Conservation (phyloP, 2,113 vertebrate genomes). For the Catharus bicknelli region DNA sequence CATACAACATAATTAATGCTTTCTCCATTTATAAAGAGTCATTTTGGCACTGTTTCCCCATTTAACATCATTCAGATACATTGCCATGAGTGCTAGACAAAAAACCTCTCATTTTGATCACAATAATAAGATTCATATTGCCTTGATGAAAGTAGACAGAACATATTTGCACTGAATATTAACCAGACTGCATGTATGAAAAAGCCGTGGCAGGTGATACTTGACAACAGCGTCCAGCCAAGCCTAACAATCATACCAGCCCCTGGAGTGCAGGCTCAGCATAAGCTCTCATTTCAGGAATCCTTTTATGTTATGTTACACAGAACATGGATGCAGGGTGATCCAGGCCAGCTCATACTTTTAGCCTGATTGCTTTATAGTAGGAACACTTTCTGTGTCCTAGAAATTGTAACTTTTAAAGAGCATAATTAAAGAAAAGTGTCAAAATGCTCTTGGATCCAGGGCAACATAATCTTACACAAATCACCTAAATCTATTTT, state of each 20-base stretch:
- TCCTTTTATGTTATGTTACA: neutral
- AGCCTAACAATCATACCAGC: neutral
- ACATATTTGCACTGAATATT: neutral
- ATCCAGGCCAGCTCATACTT: neutral
- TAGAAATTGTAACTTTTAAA: neutral
- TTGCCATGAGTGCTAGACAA: neutral
- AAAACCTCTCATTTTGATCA: neutral
- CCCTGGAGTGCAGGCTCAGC: neutral
- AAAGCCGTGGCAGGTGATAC: neutral
- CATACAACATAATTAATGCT: rapidly evolving
- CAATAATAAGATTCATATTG: neutral
- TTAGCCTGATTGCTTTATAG: neutral
- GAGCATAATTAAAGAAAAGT: neutral
- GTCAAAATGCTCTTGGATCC: neutral
- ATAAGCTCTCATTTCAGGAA: neutral
- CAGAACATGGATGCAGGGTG: neutral
- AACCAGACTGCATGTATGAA: neutral
- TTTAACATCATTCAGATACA: neutral
- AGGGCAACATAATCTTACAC: neutral
- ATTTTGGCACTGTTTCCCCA: neutral
- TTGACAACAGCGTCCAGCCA: neutral
- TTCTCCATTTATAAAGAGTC: neutral
- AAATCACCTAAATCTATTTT: neutral
- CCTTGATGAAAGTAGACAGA: neutral
- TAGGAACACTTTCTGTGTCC: rapidly evolving